Percentiles rank a stretch among this genome's conserved stretches.
phyloP scores from a whole-genome alignment of 2,797 vertebrate species.

The Falco biarmicus region DNA sequence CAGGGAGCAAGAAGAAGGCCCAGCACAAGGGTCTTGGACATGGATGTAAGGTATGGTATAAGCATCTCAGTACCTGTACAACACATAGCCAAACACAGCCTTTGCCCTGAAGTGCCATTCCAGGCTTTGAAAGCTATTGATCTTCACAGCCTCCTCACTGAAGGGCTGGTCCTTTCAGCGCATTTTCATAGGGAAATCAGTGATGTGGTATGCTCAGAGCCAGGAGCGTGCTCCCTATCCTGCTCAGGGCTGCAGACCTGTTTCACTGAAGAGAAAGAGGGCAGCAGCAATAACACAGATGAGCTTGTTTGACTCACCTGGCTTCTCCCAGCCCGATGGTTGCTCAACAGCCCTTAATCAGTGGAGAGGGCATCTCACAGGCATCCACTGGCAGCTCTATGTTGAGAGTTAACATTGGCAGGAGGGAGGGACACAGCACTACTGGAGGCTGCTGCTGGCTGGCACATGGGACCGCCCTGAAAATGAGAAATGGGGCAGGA shows the following conservation, averaged over 20 bases:
- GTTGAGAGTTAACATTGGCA: neutral
- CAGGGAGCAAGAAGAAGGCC: neutral
- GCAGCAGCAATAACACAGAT: neutral
- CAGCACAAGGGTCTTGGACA: neutral
- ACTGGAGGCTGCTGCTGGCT: neutral
- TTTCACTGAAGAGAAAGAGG: neutral
- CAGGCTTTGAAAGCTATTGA: neutral
- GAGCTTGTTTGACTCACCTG: neutral
- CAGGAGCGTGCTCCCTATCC: neutral
- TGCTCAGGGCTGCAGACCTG: neutral
- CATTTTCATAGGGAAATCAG: constrained; percentile 31
- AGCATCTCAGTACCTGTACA: accelerated
- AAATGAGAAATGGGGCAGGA: neutral
- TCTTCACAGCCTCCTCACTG: neutral
- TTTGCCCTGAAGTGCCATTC: neutral
- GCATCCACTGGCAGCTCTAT: neutral
- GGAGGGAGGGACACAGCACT: neutral
- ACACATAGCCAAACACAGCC: neutral
- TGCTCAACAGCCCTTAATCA: neutral
- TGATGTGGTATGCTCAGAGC: accelerated
- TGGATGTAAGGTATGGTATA: neutral
- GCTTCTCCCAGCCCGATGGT: neutral
- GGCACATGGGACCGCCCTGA: neutral
- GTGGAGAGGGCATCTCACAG: neutral
- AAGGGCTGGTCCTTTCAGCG: neutral